These are phyloP conservation scores for Tenualosa ilisha DNA, from an alignment of 2,797 vertebrate species.

Conservation along the genomic window DNA sequence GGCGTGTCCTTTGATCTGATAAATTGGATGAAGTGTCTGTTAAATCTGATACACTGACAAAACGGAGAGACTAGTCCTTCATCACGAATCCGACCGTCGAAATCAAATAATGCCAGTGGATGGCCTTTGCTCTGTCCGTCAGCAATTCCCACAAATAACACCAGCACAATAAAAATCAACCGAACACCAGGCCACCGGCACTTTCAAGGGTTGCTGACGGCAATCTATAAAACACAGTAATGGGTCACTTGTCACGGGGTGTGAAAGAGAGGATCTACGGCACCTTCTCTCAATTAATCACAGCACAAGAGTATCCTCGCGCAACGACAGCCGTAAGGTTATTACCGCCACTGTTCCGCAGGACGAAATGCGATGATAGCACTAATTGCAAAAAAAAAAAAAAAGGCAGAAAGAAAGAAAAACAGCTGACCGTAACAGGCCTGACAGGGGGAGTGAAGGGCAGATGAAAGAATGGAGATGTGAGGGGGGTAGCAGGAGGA, in stretches of 20 bases:
- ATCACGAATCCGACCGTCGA: neutral
- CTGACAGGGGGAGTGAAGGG: conserved; percentile 64
- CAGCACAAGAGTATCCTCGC: conserved; percentile 70
- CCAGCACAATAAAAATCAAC: conserved; percentile 72
- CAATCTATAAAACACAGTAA: conserved; percentile 81
- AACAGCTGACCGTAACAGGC: conserved; percentile 69
- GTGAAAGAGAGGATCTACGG: conserved; percentile 77
- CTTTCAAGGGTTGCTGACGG: conserved; percentile 77
- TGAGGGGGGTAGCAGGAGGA: conserved; percentile 22
- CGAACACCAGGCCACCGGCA: conserved; percentile 70
- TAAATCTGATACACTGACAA: conserved; percentile 1
- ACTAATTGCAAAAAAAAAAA: conserved; percentile 71
- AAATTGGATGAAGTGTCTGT: neutral
- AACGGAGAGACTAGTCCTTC: conserved; percentile 3
- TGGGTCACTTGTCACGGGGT: conserved; percentile 74
- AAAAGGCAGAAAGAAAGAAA: conserved; percentile 37
- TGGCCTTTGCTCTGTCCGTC: conserved; percentile 75
- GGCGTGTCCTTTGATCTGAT: neutral
- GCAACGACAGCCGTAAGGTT: conserved; percentile 72
- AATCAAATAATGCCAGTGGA: conserved; percentile 59
- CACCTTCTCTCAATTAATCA: conserved; percentile 78
- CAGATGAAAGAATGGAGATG: conserved; percentile 56
- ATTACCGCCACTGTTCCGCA: conserved; percentile 70
- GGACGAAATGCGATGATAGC: conserved; percentile 76
- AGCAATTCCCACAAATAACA: conserved; percentile 78